Percentiles rank a stretch among this genome's conserved stretches.
These are phyloP conservation scores for Nomia melanderi DNA, from an alignment of 1,140 invertebrate genomes.

Conservation along the genomic window DNA sequence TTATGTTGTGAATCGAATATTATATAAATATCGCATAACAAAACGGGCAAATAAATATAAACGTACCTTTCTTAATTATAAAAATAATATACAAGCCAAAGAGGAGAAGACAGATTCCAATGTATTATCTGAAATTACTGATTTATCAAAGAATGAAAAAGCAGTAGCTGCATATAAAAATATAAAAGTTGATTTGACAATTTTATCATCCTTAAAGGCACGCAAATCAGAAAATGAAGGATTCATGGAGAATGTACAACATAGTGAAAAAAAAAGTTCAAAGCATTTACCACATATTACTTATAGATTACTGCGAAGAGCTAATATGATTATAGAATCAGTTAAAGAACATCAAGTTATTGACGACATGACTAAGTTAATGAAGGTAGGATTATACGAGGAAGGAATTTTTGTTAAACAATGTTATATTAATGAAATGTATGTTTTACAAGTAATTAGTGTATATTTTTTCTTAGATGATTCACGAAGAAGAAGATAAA, in stretches of 20 bases:
- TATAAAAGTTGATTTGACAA: conserved; percentile 69
- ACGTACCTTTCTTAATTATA: conserved; percentile 41
- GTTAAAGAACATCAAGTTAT: conserved; percentile 83
- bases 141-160: conserved; percentile 43
- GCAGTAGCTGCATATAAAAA: conserved; percentile 65
- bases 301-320: conserved; percentile 81
- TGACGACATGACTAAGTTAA: conserved; percentile 81
- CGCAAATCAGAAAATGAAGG: conserved; percentile 62
- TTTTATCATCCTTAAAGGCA: conserved; percentile 62
- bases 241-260: conserved; percentile 72
- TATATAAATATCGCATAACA: conserved; percentile 66
- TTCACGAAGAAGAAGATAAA: conserved; percentile 81
- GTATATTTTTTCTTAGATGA: conserved; percentile 69
- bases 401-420: not conserved
- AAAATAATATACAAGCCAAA: conserved; percentile 3
- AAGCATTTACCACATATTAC: conserved; percentile 74
- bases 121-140: not conserved
- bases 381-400: conserved; percentile 73
- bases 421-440: too few relatives aligned
- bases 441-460: not conserved
- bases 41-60: conserved; percentile 55
- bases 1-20: conserved; percentile 60
- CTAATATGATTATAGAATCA: conserved; percentile 83
- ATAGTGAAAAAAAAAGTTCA: conserved; percentile 62
- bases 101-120: conserved; percentile 1